phyloP scores from a whole-genome alignment of 2,888 invertebrate species.

The Agrochola lychnidis region DNA sequence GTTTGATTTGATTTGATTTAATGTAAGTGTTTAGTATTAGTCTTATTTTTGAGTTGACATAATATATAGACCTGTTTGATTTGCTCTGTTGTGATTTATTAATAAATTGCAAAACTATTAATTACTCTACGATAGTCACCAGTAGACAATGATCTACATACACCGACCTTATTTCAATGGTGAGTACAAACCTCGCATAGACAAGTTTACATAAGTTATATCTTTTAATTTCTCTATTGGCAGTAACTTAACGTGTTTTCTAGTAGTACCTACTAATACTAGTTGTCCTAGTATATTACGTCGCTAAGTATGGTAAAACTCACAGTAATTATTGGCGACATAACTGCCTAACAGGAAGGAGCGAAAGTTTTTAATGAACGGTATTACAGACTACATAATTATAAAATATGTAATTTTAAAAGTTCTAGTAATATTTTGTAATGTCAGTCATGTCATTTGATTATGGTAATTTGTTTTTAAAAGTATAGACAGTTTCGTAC shows the following conservation, averaged over 20 bases:
- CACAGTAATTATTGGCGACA: conserved; percentile 21
- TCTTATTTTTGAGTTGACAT: not conserved
- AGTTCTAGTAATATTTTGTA: conserved; percentile 10
- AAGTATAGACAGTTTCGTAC: not conserved
- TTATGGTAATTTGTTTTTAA: not conserved
- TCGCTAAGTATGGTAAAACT: conserved; percentile 23
- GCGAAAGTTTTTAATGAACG: conserved; percentile 45
- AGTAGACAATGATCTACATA: conserved; percentile 45
- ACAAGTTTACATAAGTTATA: conserved; percentile 20
- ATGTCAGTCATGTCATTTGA: not conserved
- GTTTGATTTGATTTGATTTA: no score
- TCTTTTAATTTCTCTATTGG: conserved; percentile 25
- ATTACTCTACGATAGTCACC: conserved; percentile 8
- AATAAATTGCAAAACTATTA: not conserved
- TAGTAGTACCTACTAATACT: not conserved
- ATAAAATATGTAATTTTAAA: conserved; percentile 16
- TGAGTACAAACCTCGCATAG: not conserved
- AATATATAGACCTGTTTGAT: not conserved
- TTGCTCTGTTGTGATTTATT: not conserved
- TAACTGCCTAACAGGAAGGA: conserved; percentile 5
- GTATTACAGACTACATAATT: conserved; percentile 19
- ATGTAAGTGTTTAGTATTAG: not conserved
- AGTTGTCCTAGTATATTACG: conserved; percentile 20
- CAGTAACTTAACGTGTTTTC: conserved; percentile 12
- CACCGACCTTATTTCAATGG: conserved; percentile 25